A percentile compares a stretch with the other conserved stretches of the same genome.
phyloP scores from a whole-genome alignment of 2,888 invertebrate species.

The Proisotoma minuta region DNA sequence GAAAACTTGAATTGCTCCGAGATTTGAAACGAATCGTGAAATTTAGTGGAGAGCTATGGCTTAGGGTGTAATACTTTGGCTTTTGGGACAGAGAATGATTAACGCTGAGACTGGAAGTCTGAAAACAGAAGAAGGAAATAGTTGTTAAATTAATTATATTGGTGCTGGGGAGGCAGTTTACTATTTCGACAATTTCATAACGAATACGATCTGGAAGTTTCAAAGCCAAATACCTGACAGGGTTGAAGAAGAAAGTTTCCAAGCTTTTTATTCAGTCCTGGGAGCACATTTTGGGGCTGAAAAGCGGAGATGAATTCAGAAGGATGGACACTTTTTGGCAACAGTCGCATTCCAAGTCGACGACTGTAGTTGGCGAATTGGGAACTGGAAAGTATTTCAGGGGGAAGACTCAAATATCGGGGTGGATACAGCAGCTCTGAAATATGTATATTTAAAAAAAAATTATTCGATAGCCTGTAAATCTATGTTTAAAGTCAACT shows the following conservation, averaged over 20 bases:
- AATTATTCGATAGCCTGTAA: not conserved
- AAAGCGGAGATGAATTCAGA: slow-evolving; percentile 41
- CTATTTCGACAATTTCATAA: not conserved
- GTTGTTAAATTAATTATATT: not conserved
- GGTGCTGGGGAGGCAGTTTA: not conserved
- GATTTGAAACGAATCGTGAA: slow-evolving; percentile 34
- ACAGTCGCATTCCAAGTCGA: slow-evolving; percentile 35
- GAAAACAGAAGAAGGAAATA: slow-evolving; percentile 3
- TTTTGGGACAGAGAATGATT: slow-evolving; percentile 38
- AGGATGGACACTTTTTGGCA: slow-evolving; percentile 39
- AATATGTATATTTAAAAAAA: too few species aligned
- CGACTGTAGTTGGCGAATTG: slow-evolving; percentile 27
- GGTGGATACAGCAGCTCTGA: slow-evolving; percentile 43
- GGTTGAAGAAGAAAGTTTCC: slow-evolving; percentile 15
- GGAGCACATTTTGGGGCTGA: slow-evolving; percentile 34
- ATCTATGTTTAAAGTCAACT: not conserved
- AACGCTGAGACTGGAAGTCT: slow-evolving; percentile 37
- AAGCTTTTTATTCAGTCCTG: not conserved
- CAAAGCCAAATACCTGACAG: slow-evolving; percentile 30
- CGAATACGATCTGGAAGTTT: too few species aligned
- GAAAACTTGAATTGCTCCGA: not conserved
- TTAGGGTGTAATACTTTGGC: slow-evolving; percentile 23
- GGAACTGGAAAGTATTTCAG: slow-evolving; percentile 7
- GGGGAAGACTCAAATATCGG: slow-evolving; percentile 24
- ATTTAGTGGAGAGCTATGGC: not conserved